Evolutionary conservation across 2,797 vertebrate genomes (phyloP).

Genomic region (Mus spretus): DNA sequence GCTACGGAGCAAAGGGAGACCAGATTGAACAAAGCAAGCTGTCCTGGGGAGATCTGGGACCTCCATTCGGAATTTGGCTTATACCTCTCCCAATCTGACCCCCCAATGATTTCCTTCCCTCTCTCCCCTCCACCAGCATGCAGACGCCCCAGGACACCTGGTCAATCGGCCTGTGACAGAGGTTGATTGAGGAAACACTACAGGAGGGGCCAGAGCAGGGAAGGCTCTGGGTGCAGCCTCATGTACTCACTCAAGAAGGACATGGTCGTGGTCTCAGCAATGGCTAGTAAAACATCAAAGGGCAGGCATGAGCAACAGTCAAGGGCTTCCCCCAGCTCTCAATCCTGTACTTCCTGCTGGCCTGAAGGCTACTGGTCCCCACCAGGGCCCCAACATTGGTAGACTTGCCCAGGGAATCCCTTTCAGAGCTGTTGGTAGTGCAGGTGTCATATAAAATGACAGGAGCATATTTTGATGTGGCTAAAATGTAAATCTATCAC

Average conservation of each 20-base stretch:
- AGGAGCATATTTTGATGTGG: neutral
- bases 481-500: neutral
- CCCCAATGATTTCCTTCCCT: neutral
- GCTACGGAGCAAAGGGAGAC: constrained; percentile 36
- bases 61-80: neutral
- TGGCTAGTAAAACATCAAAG: constrained; percentile 43
- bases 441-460: neutral
- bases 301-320: neutral
- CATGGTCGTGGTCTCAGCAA: fast-evolving
- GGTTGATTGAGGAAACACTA: neutral
- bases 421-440: neutral
- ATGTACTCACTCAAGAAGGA: constrained; percentile 66
- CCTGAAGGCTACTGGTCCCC: neutral
- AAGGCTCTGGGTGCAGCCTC: fast-evolving
- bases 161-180: neutral
- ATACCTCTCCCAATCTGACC: neutral
- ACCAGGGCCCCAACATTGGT: neutral
- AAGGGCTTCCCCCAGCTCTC: neutral
- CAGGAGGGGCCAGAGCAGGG: fast-evolving
- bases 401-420: neutral
- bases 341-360: neutral
- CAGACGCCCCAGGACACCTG: neutral
- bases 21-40: neutral
- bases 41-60: neutral
- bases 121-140: neutral